phyloP scores from a whole-genome alignment of 2,888 invertebrate genomes.

The Tiliacea citrago region DNA sequence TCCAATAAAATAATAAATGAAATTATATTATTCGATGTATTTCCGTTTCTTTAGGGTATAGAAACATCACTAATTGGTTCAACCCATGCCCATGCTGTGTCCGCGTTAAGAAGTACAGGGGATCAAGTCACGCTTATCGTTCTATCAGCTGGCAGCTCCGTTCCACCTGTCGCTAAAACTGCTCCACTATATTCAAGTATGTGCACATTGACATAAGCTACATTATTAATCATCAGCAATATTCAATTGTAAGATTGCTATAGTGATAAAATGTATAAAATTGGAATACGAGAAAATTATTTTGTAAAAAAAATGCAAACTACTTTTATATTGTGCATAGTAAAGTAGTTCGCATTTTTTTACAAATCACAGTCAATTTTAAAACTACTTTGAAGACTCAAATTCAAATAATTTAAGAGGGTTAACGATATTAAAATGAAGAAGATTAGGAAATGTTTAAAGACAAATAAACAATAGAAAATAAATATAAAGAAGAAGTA shows the following conservation, averaged over 20 bases:
- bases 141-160: conserved; percentile 82
- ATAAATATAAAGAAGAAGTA: background rate
- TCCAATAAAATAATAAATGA: background rate
- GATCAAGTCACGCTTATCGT: conserved; percentile 88
- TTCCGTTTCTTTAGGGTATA: conserved; percentile 77
- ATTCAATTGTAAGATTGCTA: background rate
- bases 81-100: conserved; percentile 87
- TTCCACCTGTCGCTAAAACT: conserved; percentile 84
- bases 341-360: background rate
- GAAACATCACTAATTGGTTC: conserved; percentile 88
- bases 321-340: background rate
- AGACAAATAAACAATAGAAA: background rate
- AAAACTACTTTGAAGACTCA: background rate
- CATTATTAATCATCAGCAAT: background rate
- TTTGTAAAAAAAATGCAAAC: background rate
- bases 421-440: background rate
- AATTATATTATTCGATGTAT: background rate
- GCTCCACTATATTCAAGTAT: conserved; percentile 86
- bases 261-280: background rate
- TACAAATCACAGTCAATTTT: background rate
- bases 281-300: background rate
- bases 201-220: conserved; percentile 40
- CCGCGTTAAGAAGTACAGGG: conserved; percentile 86
- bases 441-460: background rate
- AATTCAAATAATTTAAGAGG: background rate